A percentile compares a stretch with the other conserved stretches of the same genome.
Evolutionary conservation across 1,140 invertebrate species (phyloP).

Genomic region (Rhopalosiphum maidis): DNA sequence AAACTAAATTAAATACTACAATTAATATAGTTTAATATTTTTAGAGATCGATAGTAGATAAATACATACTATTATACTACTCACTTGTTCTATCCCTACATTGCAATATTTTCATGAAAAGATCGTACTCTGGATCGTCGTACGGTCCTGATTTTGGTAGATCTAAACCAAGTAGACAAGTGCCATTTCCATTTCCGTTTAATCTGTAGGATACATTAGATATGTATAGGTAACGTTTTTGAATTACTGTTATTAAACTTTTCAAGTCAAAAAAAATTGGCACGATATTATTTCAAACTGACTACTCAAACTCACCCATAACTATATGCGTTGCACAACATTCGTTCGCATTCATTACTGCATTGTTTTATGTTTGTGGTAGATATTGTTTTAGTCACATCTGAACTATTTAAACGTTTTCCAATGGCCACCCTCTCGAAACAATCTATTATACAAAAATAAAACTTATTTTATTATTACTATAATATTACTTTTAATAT

Average conservation of each 20-base stretch:
- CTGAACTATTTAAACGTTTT: constrained; percentile 60
- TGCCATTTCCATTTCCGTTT: constrained; percentile 59
- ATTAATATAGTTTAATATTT: neutral
- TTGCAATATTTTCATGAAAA: constrained; percentile 60
- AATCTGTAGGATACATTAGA: constrained; percentile 56
- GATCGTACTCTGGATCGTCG: constrained; percentile 60
- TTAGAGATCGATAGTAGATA: neutral
- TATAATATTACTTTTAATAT: neutral
- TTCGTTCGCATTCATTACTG: constrained; percentile 61
- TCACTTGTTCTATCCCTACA: constrained; percentile 60
- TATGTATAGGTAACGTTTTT: neutral
- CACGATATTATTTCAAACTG: neutral
- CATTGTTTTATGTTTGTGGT: constrained; percentile 60
- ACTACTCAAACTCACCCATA: constrained; percentile 60
- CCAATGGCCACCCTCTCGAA: constrained; percentile 61
- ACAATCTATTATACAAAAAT: constrained; percentile 59
- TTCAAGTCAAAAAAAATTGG: no score
- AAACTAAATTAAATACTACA: neutral
- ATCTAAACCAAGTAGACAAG: constrained; percentile 59
- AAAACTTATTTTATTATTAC: neutral
- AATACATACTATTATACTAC: constrained; percentile 3
- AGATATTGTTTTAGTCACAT: constrained; percentile 59
- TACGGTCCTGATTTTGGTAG: constrained; percentile 58
- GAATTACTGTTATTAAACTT: neutral
- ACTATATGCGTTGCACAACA: constrained; percentile 60